These are phyloP conservation scores for Excalfactoria chinensis DNA, from an alignment of 2,113 vertebrate genomes.

Conservation along the genomic window DNA sequence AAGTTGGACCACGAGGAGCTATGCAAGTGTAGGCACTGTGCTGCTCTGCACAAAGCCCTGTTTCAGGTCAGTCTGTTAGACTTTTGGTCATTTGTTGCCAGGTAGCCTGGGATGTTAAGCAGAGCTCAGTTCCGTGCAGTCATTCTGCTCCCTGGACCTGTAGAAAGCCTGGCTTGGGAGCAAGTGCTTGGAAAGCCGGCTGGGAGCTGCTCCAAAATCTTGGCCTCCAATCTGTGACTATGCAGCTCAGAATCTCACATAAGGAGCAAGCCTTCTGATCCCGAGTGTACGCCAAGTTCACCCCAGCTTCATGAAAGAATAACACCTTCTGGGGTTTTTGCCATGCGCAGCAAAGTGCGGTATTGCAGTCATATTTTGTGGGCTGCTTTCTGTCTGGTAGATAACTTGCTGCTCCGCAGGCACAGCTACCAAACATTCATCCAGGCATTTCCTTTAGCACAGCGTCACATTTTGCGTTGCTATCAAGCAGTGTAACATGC, in stretches of 20 bases:
- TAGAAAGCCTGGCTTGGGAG: slow-evolving; percentile 1
- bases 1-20: not conserved
- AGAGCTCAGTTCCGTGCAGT: not conserved
- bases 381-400: not conserved
- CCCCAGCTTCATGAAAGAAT: slow-evolving; percentile 45
- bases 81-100: not conserved
- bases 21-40: not conserved
- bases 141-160: not conserved
- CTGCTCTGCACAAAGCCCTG: not conserved
- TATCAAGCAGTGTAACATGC: not conserved
- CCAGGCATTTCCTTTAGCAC: not conserved
- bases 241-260: not conserved
- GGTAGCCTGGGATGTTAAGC: not conserved
- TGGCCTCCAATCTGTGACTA: slow-evolving; percentile 21
- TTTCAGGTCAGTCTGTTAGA: not conserved
- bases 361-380: slow-evolving; percentile 45
- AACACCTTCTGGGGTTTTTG: not conserved
- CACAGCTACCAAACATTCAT: not conserved
- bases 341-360: not conserved
- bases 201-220: not conserved
- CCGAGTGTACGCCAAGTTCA: slow-evolving; percentile 10
- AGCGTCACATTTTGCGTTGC: not conserved
- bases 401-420: not conserved
- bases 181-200: not conserved
- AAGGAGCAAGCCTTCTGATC: slow-evolving; percentile 19